These are phyloP conservation scores for Procambarus virginalis DNA, from an alignment of 1,140 invertebrate genomes.

Conservation along the genomic window DNA sequence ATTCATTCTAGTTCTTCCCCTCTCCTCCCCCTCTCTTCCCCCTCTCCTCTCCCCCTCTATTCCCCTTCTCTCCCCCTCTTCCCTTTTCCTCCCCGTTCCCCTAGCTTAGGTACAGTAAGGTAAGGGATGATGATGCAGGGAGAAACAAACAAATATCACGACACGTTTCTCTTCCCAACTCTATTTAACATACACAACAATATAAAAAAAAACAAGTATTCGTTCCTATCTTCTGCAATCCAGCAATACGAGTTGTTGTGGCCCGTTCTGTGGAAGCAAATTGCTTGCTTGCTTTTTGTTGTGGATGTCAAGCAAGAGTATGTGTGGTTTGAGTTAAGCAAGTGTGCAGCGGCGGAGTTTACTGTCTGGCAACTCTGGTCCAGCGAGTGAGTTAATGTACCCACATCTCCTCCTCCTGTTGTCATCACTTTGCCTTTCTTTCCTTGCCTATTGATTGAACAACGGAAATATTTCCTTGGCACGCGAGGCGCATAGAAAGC, in stretches of 20 bases:
- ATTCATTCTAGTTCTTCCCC: neutral
- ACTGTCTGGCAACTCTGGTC: neutral
- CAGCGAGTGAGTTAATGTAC: neutral
- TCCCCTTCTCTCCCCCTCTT: no score
- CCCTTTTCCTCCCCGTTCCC: neutral
- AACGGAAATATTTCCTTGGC: neutral
- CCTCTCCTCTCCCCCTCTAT: neutral
- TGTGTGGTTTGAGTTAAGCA: neutral
- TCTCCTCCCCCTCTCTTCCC: no score
- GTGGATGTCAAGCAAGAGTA: conserved; percentile 3
- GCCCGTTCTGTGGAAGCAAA: neutral
- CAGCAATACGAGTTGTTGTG: no score
- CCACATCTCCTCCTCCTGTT: neutral
- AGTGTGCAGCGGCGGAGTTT: neutral
- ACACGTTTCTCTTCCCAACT: no score
- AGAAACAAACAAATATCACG: no score
- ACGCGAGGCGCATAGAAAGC: neutral
- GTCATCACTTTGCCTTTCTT: neutral
- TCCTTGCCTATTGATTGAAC: neutral
- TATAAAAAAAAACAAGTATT: no score
- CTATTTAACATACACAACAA: no score
- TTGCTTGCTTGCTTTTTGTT: neutral
- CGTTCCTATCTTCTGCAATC: no score
- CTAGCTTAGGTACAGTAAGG: no score
- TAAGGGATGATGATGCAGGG: no score